Percentiles rank a stretch among this genome's conserved stretches.
Conservation (phyloP, 2,797 vertebrate genomes). For the Apodemus agrarius region DNA sequence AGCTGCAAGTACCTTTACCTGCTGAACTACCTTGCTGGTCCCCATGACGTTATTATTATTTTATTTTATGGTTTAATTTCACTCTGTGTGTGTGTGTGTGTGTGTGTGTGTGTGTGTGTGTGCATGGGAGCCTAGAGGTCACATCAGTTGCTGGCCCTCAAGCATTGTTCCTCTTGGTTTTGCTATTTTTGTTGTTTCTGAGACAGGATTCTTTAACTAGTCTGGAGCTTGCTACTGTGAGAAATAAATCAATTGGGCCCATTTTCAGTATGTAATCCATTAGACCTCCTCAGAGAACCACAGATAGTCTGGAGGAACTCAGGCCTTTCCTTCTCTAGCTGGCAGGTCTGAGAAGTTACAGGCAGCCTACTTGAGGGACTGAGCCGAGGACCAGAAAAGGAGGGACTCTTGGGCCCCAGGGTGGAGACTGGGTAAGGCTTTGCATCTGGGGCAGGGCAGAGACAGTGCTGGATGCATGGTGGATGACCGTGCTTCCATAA, state of each 20-base stretch:
- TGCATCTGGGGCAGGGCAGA: neutral
- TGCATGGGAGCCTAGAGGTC: neutral
- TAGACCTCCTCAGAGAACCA: neutral
- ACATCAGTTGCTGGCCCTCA: neutral
- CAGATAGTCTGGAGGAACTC: too few species aligned
- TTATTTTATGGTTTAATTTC: neutral
- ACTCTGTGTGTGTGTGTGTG: too few species aligned
- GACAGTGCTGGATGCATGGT: neutral
- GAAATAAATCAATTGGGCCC: neutral
- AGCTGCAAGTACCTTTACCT: neutral
- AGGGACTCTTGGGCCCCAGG: neutral
- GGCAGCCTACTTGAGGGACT: neutral
- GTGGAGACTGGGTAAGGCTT: neutral
- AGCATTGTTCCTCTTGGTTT: neutral
- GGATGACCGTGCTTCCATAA: neutral
- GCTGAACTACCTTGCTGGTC: neutral
- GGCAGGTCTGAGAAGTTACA: neutral
- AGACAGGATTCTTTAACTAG: neutral
- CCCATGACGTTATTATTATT: neutral
- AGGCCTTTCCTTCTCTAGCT: neutral
- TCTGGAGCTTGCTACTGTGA: neutral
- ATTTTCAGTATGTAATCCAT: neutral
- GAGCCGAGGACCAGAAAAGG: neutral
- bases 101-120: neutral
- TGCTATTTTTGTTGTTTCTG: neutral